phyloP scores from a whole-genome alignment of 2,888 invertebrate species.

The Tetheella fluctuosa region DNA sequence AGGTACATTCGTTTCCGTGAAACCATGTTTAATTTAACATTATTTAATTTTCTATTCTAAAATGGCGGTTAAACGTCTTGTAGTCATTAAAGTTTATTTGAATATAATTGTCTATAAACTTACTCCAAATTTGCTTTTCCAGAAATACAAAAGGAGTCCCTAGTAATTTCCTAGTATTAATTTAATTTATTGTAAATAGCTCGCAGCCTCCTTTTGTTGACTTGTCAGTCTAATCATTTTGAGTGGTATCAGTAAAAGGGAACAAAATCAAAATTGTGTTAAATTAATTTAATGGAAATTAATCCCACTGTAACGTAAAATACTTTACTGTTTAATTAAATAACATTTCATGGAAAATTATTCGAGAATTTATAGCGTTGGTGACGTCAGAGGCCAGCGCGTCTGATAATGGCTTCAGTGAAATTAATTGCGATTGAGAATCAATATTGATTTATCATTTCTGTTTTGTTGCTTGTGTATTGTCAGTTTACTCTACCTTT shows the following conservation, averaged over 20 bases:
- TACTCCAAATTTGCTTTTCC: too few species aligned
- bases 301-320: background rate
- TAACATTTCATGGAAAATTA: constrained; percentile 3
- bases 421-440: background rate
- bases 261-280: background rate
- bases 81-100: too few species aligned
- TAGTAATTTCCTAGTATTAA: too few species aligned
- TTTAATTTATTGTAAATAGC: background rate
- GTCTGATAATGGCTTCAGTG: background rate
- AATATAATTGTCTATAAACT: too few species aligned
- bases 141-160: too few species aligned
- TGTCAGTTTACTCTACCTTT: background rate
- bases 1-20: too few species aligned
- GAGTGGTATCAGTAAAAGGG: background rate
- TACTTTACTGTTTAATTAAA: background rate
- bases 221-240: too few species aligned
- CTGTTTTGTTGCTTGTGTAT: background rate
- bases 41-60: too few species aligned
- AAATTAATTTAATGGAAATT: background rate
- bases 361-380: background rate
- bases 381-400: background rate
- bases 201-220: background rate
- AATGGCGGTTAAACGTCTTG: too few species aligned
- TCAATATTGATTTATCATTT: background rate
- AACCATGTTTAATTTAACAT: too few species aligned